phyloP scores from a whole-genome alignment of 2,888 invertebrate genomes.

The Cheilosia vernalis region DNA sequence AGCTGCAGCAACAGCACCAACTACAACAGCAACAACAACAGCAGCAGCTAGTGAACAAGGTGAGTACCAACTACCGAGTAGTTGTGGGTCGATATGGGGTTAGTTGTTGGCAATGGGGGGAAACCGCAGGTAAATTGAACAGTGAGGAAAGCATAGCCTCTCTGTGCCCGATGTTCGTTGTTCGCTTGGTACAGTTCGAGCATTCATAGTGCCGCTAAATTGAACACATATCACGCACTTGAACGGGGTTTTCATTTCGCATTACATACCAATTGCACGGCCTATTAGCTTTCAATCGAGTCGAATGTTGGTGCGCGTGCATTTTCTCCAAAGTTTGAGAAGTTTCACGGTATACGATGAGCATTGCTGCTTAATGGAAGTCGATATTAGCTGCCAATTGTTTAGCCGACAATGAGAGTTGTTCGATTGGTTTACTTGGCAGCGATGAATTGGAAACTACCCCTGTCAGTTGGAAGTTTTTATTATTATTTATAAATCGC shows the following conservation, averaged over 20 bases:
- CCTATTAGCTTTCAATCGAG: conserved; percentile 64
- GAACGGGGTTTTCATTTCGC: conserved; percentile 51
- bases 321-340: background rate
- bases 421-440: conserved; percentile 2
- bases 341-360: background rate
- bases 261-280: conserved; percentile 63
- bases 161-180: background rate
- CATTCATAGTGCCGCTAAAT: conserved; percentile 58
- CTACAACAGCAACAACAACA: conserved; percentile 77
- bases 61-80: conserved; percentile 66
- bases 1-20: conserved; percentile 79
- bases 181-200: conserved; percentile 5
- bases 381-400: conserved; percentile 11
- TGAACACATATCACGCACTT: conserved; percentile 56
- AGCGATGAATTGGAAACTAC: background rate
- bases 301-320: conserved; percentile 17
- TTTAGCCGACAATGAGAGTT: conserved; percentile 10
- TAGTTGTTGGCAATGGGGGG: background rate
- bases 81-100: background rate
- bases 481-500: too few species aligned
- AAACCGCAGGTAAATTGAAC: conserved; percentile 70
- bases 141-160: conserved; percentile 46
- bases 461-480: too few species aligned
- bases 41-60: conserved; percentile 80
- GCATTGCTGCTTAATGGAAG: background rate